Conservation (phyloP, 2,113 vertebrate genomes). For the Chaetorhynchus papuensis region DNA sequence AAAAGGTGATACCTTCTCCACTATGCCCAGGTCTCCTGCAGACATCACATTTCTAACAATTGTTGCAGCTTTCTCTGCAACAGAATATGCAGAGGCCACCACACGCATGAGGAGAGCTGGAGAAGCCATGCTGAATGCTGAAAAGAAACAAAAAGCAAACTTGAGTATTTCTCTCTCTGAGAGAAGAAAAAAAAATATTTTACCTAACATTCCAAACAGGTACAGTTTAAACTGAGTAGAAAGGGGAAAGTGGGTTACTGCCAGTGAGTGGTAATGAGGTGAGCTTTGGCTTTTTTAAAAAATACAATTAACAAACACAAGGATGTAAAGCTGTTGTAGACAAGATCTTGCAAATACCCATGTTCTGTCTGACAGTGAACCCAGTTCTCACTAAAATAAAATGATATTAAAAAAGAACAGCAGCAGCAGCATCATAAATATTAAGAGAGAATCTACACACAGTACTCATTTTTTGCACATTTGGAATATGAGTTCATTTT, state of each 20-base stretch:
- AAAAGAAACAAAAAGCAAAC: neutral
- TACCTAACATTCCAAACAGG: neutral
- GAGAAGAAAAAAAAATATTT: neutral
- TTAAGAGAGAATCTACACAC: neutral
- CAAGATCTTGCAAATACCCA: neutral
- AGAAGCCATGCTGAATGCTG: conserved; percentile 76
- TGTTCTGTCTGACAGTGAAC: neutral
- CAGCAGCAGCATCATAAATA: neutral
- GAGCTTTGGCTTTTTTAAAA: neutral
- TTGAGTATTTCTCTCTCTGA: neutral
- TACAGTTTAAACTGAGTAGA: neutral
- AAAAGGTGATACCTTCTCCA: conserved; percentile 84
- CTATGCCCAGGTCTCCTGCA: conserved; percentile 87
- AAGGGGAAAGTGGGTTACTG: neutral
- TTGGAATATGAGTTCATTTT: neutral
- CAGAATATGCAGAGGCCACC: conserved; percentile 82
- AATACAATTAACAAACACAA: neutral
- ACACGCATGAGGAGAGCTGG: conserved; percentile 85
- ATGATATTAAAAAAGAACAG: neutral
- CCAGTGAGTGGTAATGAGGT: neutral
- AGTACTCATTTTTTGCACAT: neutral
- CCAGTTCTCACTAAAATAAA: neutral
- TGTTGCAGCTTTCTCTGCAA: conserved; percentile 86
- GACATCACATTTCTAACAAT: conserved; percentile 87
- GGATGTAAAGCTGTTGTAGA: neutral